A percentile compares a stretch with the other conserved stretches of the same genome.
phyloP scores from a whole-genome alignment of 1,140 invertebrate genomes.

The Panulirus ornatus region DNA sequence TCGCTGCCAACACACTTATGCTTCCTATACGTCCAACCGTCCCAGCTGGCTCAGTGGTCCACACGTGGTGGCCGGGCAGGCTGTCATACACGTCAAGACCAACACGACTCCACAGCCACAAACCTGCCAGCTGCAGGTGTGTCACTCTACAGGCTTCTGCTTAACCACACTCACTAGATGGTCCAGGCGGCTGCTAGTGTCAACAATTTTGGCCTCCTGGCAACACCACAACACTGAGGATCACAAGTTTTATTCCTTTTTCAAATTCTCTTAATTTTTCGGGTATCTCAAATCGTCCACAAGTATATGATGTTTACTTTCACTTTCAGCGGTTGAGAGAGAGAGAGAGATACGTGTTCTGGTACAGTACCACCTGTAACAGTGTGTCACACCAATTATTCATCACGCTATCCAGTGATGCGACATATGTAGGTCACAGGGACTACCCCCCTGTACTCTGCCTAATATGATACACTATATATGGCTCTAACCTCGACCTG shows the following conservation, averaged over 20 bases:
- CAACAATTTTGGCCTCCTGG: too few species aligned
- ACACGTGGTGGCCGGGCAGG: background rate
- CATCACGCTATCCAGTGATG: background rate
- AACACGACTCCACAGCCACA: slow-evolving; percentile 7
- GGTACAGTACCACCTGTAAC: slow-evolving; percentile 29
- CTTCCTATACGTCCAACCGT: background rate
- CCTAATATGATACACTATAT: background rate
- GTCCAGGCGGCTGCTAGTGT: too few species aligned
- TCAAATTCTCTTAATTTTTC: too few species aligned
- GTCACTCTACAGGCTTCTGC: too few species aligned
- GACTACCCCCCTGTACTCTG: background rate
- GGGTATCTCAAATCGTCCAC: too few species aligned
- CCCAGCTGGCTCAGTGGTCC: background rate
- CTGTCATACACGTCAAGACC: background rate
- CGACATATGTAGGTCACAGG: background rate
- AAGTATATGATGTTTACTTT: too few species aligned
- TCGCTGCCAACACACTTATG: background rate
- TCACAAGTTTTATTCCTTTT: background rate
- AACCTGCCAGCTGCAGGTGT: background rate
- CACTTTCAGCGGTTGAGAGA: slow-evolving; percentile 36
- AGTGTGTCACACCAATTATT: slow-evolving; percentile 22
- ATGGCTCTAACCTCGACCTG: background rate
- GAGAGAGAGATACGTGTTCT: background rate
- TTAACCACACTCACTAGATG: too few species aligned
- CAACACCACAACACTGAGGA: background rate